Conservation (phyloP, 2,113 vertebrate species). For the Microtus montanus region DNA sequence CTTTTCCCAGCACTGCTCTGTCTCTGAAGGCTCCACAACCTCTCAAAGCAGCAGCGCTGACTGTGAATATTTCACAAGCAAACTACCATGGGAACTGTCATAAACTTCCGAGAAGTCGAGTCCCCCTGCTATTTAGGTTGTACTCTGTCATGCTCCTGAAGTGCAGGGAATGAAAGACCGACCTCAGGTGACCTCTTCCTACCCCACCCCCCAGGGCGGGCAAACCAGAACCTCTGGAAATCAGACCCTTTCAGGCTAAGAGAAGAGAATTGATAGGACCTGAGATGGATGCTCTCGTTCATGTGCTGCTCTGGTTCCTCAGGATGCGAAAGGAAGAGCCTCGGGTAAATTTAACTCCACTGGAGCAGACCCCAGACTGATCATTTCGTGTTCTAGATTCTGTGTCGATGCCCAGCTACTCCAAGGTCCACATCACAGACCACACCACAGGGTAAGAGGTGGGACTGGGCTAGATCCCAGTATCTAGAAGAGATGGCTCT, state of each 20-base stretch:
- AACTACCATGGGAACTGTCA: no score
- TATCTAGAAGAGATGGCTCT: no score
- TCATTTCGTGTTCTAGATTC: background rate
- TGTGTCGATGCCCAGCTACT: rapidly evolving
- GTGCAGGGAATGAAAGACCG: rapidly evolving
- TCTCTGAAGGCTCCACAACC: background rate
- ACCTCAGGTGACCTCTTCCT: background rate
- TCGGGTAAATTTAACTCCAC: rapidly evolving
- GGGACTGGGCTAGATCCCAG: background rate
- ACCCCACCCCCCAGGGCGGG: background rate
- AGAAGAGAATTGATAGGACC: background rate
- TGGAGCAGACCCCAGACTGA: background rate
- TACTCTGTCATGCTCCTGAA: background rate
- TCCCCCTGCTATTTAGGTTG: no score
- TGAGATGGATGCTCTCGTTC: rapidly evolving
- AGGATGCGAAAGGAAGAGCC: rapidly evolving
- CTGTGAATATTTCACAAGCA: no score
- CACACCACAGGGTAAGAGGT: rapidly evolving
- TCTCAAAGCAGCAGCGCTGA: no score
- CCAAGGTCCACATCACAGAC: background rate
- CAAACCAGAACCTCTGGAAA: background rate
- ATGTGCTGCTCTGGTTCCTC: rapidly evolving
- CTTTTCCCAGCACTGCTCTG: background rate
- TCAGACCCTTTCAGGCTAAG: background rate
- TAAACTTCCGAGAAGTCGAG: no score